Conservation (phyloP, 2,888 invertebrate species). For the Ptycholaimellus sp. region DNA sequence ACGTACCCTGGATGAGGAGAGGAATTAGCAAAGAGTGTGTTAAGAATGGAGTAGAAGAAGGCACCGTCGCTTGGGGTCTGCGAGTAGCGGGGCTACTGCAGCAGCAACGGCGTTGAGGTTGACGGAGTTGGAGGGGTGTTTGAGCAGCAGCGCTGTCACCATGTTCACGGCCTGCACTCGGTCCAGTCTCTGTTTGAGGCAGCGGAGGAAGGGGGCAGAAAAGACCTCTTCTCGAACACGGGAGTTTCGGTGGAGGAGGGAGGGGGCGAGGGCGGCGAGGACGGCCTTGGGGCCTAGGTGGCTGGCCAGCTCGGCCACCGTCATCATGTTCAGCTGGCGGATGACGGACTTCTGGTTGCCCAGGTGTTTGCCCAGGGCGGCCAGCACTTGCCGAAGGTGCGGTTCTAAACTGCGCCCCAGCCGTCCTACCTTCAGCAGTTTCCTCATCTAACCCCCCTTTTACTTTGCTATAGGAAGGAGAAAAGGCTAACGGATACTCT, state of each 20-base stretch:
- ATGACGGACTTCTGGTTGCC: conserved; percentile 34
- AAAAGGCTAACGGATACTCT: conserved; percentile 27
- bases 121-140: conserved; percentile 52
- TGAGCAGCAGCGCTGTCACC: conserved; percentile 48
- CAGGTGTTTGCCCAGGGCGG: conserved; percentile 30
- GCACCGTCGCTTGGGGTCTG: conserved; percentile 45
- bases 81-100: conserved; percentile 30
- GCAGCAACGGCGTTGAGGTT: conserved; percentile 33
- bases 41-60: too few species aligned
- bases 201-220: not conserved
- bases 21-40: too few species aligned
- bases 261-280: conserved; percentile 33
- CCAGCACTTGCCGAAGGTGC: conserved; percentile 27
- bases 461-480: too few species aligned
- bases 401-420: too few species aligned
- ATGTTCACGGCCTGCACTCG: conserved; percentile 39
- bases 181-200: not conserved
- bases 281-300: conserved; percentile 34
- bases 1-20: too few species aligned
- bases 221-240: conserved; percentile 42
- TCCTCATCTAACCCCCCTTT: too few species aligned
- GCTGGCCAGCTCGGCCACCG: conserved; percentile 34
- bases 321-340: conserved; percentile 32
- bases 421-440: too few species aligned
- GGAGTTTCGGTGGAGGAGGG: conserved; percentile 30